Conservation (phyloP, 2,888 invertebrate species). For the Dolichomitus sp. region DNA sequence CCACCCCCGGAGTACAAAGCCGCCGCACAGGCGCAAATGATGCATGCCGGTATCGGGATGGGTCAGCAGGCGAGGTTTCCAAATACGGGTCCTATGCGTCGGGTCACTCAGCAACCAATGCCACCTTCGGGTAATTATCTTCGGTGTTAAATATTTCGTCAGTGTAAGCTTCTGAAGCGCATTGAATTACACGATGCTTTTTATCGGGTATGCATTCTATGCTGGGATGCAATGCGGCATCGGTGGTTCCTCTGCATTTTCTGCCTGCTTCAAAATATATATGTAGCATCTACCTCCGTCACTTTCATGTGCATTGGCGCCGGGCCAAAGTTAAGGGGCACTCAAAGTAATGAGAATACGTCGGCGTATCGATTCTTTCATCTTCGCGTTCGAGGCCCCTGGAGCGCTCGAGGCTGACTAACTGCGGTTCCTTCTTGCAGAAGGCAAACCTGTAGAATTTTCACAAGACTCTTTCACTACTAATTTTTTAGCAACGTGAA, state of each 20-base stretch:
- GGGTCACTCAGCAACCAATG: slow-evolving; percentile 91
- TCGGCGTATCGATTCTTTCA: slow-evolving; percentile 74
- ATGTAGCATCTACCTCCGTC: slow-evolving; percentile 48
- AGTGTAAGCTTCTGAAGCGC: slow-evolving; percentile 18
- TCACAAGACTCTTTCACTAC: neutral
- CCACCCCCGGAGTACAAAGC: slow-evolving; percentile 96
- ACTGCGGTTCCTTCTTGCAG: slow-evolving; percentile 11
- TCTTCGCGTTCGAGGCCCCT: slow-evolving; percentile 61
- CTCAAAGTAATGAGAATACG: slow-evolving; percentile 79
- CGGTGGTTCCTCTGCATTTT: slow-evolving; percentile 47
- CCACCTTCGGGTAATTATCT: slow-evolving; percentile 89
- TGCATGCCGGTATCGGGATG: slow-evolving; percentile 87
- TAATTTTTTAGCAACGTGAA: neutral
- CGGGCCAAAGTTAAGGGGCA: slow-evolving; percentile 75
- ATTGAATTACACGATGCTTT: slow-evolving; percentile 10
- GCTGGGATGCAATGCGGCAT: slow-evolving; percentile 50
- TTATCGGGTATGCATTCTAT: slow-evolving; percentile 19
- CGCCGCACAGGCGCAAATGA: slow-evolving; percentile 88
- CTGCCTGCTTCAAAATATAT: slow-evolving; percentile 34
- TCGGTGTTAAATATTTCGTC: slow-evolving; percentile 34
- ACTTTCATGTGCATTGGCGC: slow-evolving; percentile 74
- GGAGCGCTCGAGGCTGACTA: slow-evolving; percentile 19
- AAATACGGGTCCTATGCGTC: slow-evolving; percentile 88
- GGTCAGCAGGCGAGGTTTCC: slow-evolving; percentile 86
- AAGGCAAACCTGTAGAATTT: slow-evolving; percentile 34